Base-by-base conservation (phyloP, 2,888 invertebrate species). In the Fragum fragum region DNA sequence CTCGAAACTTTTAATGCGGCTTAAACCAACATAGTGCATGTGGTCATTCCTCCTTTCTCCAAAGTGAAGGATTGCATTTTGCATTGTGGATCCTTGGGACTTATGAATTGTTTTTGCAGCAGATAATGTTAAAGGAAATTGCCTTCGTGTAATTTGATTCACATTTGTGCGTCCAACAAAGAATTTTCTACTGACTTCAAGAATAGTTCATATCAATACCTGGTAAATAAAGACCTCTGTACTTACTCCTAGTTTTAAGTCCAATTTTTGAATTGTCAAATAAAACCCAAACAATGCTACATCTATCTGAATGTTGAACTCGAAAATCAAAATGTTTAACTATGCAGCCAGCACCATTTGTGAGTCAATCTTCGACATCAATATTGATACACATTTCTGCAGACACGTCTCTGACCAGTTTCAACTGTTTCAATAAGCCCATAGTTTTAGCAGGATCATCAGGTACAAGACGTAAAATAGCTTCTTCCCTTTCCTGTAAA, bases 81-180 rank as follows among this genome's bases (percentile, higher is more conserved):
- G 73, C 23, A 88, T 23, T 14, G 87, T 88, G 42, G 78, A 79
- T 0, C 85, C 86, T 59, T 88, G 86, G 6, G 86, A 71, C 77
- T 85, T 84, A 36, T 86, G 85, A 32, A 86, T 73, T 11, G 84
- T 86, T 69, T 85, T 86, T 29, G 77, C 86, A 75, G 87, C 85
- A 39, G 86, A n/a, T n/a, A n/a, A n/a, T n/a, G n/a, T n/a, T n/a
- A n/a, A n/a, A n/a, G n/a, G n/a, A n/a, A n/a, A n/a, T n/a, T n/a
- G n/a, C n/a, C n/a, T n/a, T n/a, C n/a, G n/a, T n/a, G n/a, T n/a
- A n/a, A n/a, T n/a, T n/a, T n/a, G n/a, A 16, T 68, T 68, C n/a
- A 75, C 29, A 74, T 83, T 81, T 23, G 47, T 71, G 23, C 63
- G 59, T 26, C 47, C 21, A 36, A 70, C 42, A n/a, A 71, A 52